Base-by-base conservation (phyloP, 2,888 invertebrate species). In the Temnothorax ravouxi region DNA sequence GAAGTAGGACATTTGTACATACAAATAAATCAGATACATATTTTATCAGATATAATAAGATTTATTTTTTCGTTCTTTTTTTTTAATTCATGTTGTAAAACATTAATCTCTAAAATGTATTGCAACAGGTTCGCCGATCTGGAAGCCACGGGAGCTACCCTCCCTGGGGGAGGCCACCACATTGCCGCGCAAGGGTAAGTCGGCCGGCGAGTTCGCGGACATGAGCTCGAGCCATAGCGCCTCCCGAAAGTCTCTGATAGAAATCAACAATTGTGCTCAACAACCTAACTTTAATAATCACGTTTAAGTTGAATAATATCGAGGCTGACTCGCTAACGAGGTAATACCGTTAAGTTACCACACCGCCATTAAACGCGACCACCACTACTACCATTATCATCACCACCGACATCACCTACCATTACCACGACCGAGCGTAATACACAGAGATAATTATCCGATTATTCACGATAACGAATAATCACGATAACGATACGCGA, bases 121-220 rank as follows among this genome's bases (percentile, higher is more conserved):
- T 29, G 21, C 38, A n/a, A 71, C 50, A 97, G 99, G 99, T 96
- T 99, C 99, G 96, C 99, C 99, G 95, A 98, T 99, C 96, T 99
- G 99, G 99, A 99, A 99, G 97, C 99, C 98, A 96, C 97, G 99
- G 96, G 98, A 98, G 96, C 94, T 96, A 92, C 95, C 95, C 71
- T 96, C 96, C 93, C 95, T 96, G 93, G 95, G 96, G 88, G 96
- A 96, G 95, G 96, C 96, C 92, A 96, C 96, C 92, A 96, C 96
- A 84, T 95, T 96, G 94, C 96, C 96, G 93, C 96, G 96, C 93
- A 96, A 96, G 95, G 96, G 96, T 95, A 95, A 96, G 89, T 94
- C 94, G 89, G 94, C 93, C 69, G 91, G 93, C 87, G 95, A 95
- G 88, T 95, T 94, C 88, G 93, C 94, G 94, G 96, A 95, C 91